A percentile compares a stretch with the other conserved stretches of the same genome.
Conservation (phyloP, 1,140 invertebrate genomes). For the Bombus sibiricus region DNA sequence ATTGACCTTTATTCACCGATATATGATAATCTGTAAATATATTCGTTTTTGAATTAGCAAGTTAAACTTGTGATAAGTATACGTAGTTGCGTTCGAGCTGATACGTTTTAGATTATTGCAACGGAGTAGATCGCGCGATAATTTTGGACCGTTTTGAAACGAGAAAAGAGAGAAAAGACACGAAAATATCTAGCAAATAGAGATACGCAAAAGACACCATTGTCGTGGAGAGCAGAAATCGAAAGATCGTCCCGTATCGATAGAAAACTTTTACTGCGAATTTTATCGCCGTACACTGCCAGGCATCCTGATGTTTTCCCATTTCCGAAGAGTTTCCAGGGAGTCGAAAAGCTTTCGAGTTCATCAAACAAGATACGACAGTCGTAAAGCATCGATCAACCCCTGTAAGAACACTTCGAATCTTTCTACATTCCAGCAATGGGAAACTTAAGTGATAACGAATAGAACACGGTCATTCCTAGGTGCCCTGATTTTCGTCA, state of each 20-base stretch:
- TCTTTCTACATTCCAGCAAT: constrained; percentile 13
- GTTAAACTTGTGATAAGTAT: not conserved
- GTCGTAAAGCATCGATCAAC: constrained; percentile 14
- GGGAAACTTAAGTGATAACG: constrained; percentile 25
- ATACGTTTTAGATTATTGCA: not conserved
- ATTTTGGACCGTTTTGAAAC: not conserved
- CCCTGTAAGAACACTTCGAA: not conserved
- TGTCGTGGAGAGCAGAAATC: not conserved
- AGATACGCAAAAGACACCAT: not conserved
- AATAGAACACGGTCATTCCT: constrained; percentile 28
- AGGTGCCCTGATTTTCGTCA: not conserved
- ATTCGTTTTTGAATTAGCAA: not conserved
- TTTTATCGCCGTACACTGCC: constrained; percentile 4
- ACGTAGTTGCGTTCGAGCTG: not conserved
- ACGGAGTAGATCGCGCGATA: not conserved
- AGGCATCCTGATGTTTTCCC: constrained; percentile 10
- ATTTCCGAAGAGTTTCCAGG: not conserved
- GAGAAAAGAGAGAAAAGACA: not conserved
- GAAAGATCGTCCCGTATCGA: not conserved
- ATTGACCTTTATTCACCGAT: not conserved
- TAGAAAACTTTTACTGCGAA: constrained; percentile 16
- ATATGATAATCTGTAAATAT: not conserved
- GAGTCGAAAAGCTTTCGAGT: not conserved
- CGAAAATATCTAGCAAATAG: not conserved
- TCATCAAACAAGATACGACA: constrained; percentile 7